Base-by-base conservation (phyloP, 2,888 invertebrate genomes). In the Epinotia bilunana region DNA sequence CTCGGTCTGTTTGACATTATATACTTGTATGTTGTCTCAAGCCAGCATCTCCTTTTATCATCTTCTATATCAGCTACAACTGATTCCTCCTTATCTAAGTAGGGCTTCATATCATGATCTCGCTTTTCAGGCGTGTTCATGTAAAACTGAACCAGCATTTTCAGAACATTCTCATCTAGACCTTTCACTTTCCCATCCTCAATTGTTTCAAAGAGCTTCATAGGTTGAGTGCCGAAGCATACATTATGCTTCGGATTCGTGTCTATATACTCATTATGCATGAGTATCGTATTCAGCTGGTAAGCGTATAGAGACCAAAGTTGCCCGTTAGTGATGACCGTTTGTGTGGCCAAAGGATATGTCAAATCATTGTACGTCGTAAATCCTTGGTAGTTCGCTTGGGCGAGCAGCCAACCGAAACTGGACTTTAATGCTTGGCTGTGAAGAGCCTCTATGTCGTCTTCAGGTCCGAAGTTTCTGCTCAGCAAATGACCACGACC, bases 281-380 rank as follows among this genome's bases (percentile, higher is more conserved):
- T 89, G 16, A 95, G 84, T 53, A 96, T 94, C 0, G 98, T 99
- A 87, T 99, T 99, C 74, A 99, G 90, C 88, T 99, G 99, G 87
- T 99, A 99, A 16, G 96, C 95, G 85, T 97, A 97, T 79, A 99
- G 97, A 0, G 97, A 97, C 96, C 98, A 98, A 4, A 95, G 86
- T 79, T 97, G 95, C 0, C 99, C 99, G 90, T 99, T 97, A 0
- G 98, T 98, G 57, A 99, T 95, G 16, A 98, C 93, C 18, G 97
- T 96, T 95, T 99, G 99, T 4, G 98, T 97, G 0, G 96, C 96
- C 73, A 99, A 88, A 0, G 99, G 99, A 87, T 99, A 98, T 0
- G 98, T 98, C 20, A 99, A 82, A 80, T 99, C 99, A 81, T 97
- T 97, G 86, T 95, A 98, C 18, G 98, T 97, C 53, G 97, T 98